phyloP scores from a whole-genome alignment of 2,113 vertebrate genomes.

The Dromaius novaehollandiae region DNA sequence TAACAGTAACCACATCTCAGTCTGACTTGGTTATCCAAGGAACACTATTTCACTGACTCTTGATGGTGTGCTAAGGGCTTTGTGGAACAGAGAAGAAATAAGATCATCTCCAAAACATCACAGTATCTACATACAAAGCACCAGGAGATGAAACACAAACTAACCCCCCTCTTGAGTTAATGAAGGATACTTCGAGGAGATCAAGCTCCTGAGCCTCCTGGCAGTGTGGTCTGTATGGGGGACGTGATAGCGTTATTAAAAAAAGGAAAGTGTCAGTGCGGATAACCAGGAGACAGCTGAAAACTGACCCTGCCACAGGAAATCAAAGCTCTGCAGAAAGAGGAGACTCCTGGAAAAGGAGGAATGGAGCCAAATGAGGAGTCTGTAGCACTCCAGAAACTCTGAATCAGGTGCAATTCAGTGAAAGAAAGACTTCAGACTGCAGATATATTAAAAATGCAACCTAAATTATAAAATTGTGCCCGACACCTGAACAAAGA shows the following conservation, averaged over 20 bases:
- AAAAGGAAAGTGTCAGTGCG: neutral
- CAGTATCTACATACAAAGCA: neutral
- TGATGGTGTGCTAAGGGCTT: neutral
- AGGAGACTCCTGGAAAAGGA: neutral
- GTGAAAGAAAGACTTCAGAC: neutral
- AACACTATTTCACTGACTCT: neutral
- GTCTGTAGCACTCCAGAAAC: neutral
- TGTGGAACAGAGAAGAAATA: neutral
- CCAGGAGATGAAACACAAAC: neutral
- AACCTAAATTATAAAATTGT: neutral
- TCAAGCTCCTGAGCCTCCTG: neutral
- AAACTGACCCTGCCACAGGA: neutral
- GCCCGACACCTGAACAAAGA: neutral
- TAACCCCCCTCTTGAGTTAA: neutral
- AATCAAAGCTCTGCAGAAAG: neutral
- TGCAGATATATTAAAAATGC: neutral
- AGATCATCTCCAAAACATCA: neutral
- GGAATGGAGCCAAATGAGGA: neutral
- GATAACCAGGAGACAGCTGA: neutral
- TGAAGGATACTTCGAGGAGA: neutral
- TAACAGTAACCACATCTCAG: rapidly evolving
- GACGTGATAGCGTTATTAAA: neutral
- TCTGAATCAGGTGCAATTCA: neutral
- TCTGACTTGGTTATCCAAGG: neutral
- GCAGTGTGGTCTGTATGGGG: neutral